Conservation (phyloP, 1,140 invertebrate species). For the Apocrypta bakeri region DNA sequence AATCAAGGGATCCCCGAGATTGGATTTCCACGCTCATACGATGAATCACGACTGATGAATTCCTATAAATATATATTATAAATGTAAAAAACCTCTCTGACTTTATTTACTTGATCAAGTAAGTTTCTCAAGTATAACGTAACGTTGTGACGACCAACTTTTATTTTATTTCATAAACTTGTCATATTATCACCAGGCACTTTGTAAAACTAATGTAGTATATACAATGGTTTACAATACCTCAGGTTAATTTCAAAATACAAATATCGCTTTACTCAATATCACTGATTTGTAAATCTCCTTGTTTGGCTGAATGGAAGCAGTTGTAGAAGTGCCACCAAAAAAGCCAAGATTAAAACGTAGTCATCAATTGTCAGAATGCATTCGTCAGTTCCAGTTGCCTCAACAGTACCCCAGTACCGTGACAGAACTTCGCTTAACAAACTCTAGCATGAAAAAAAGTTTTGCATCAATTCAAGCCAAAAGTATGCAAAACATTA, state of each 20-base stretch:
- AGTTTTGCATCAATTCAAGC: not conserved
- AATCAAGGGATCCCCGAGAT: slow-evolving; percentile 31
- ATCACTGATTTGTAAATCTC: not conserved
- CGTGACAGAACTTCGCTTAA: not conserved
- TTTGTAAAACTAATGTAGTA: too few species aligned
- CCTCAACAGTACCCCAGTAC: slow-evolving; percentile 52
- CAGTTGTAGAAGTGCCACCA: not conserved
- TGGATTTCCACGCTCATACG: too few species aligned
- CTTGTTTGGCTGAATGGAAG: slow-evolving; percentile 28
- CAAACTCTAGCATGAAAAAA: not conserved
- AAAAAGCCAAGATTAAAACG: not conserved
- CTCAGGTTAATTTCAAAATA: too few species aligned
- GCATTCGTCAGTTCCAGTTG: slow-evolving; percentile 50
- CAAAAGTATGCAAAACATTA: not conserved
- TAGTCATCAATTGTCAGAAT: slow-evolving; percentile 21
- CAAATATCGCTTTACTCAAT: too few species aligned
- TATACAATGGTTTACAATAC: too few species aligned
- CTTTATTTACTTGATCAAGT: too few species aligned
- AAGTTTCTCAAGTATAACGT: too few species aligned
- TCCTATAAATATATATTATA: too few species aligned
- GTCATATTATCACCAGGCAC: too few species aligned
- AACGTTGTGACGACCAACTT: too few species aligned
- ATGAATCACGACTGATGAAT: not conserved
- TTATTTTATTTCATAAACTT: too few species aligned
- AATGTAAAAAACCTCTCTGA: too few species aligned